Evolutionary conservation across 2,797 vertebrate genomes (phyloP), one percentile per base, ranked within the genome.

Genomic region (Lemur catta): DNA sequence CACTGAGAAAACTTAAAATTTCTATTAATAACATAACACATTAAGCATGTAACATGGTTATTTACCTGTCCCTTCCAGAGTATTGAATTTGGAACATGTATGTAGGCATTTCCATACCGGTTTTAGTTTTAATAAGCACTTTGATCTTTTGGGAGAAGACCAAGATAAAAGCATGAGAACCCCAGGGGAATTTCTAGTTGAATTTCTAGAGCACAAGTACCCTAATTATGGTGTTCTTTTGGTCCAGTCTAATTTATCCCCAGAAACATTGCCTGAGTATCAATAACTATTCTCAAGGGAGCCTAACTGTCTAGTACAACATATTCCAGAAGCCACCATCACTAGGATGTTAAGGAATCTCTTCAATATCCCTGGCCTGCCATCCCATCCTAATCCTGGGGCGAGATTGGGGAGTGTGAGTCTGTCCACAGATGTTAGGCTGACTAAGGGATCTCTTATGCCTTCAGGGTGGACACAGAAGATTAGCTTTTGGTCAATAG

Each of bases 71-170:
- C 28, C 65, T 74, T 95, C 80, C 26, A 74, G 79, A 79, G 35
- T 43, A 63, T 24, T 41, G 79, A 17, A 55, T 63, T 57, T 28
- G 11, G 57, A 75, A 67, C 30, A 74, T 20, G 41, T 41, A 59
- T 71, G 33, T 41, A 48, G 74, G 28, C 13, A 59, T 86, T 93
- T 81, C 26, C 50, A 69, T 72, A 72, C 55, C 24, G 61, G 50
- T 61, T 90, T 96, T 67, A 85, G 41, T 59, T 93, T 96, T 67
- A 89, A 46, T 46, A 86, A 67, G 15, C 7, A 9, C 35, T 86
- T 75, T 86, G 22, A 71, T 52, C 30, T 28, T 61, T 67, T 69
- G 79, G 41, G 0, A 63, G 24, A 75, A 91, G 41, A 59, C n/a
- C 52, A 80, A 65, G 13, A 26, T 87, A 65, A 74, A 46, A 81